These are phyloP conservation scores for Tenthredo scrophulariae DNA, from an alignment of 2,888 invertebrate species.

Conservation along the genomic window DNA sequence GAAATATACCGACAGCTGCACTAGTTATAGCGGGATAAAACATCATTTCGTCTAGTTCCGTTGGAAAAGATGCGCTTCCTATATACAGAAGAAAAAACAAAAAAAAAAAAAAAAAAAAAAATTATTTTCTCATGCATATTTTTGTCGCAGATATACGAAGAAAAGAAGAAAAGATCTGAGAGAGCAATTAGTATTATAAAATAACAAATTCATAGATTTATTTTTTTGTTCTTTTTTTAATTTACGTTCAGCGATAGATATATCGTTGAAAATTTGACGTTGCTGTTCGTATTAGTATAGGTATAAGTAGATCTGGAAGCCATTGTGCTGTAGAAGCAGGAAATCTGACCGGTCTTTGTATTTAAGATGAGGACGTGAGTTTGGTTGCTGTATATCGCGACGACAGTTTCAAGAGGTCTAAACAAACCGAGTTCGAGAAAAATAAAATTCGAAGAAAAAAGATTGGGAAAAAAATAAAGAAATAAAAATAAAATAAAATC, in stretches of 20 bases:
- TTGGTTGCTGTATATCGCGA: neutral
- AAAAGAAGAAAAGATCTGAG: neutral
- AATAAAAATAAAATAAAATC: neutral
- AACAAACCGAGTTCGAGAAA: constrained; percentile 31
- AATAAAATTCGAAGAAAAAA: neutral
- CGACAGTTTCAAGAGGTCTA: constrained; percentile 24
- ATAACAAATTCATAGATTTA: neutral
- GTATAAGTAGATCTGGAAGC: neutral
- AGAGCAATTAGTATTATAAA: neutral
- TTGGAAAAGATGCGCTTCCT: neutral
- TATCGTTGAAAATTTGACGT: neutral
- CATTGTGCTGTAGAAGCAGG: constrained; percentile 11
- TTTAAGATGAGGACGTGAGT: constrained; percentile 23
- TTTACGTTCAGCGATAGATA: neutral
- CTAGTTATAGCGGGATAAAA: neutral
- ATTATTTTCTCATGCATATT: neutral
- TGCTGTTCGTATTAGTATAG: neutral
- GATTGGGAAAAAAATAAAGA: neutral
- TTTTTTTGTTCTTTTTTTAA: neutral
- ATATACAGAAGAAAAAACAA: neutral
- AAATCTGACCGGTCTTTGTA: constrained; percentile 43
- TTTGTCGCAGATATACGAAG: neutral
- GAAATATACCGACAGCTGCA: constrained; percentile 17
- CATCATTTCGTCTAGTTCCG: neutral
- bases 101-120: neutral